Evolutionary conservation across 2,113 vertebrate genomes (phyloP).

Genomic region (Anseranas semipalmata): DNA sequence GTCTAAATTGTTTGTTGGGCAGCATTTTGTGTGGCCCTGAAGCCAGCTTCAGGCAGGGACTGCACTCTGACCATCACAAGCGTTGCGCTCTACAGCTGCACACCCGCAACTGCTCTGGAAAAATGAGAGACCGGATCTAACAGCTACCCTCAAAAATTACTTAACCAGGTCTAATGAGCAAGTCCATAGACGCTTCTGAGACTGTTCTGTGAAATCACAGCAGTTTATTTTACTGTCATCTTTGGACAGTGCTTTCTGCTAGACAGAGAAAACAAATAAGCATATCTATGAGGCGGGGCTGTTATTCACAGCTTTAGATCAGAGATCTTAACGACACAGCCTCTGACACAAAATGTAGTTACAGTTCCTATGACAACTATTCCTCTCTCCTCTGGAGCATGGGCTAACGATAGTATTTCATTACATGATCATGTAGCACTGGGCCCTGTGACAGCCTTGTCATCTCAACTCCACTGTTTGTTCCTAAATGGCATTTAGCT

Average conservation of each 20-base stretch:
- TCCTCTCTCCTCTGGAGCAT: background rate
- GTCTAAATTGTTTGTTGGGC: background rate
- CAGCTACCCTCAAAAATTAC: background rate
- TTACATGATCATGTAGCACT: background rate
- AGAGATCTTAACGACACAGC: background rate
- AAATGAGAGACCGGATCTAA: background rate
- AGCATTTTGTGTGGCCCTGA: background rate
- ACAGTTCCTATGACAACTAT: slow-evolving; percentile 69
- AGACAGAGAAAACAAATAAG: background rate
- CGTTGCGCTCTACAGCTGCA: background rate
- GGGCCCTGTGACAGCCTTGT: slow-evolving; percentile 30
- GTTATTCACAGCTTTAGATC: slow-evolving; percentile 24
- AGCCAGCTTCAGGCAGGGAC: background rate
- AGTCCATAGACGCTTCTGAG: background rate
- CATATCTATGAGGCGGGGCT: background rate
- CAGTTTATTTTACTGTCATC: background rate
- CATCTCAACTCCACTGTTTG: background rate
- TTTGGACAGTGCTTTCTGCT: background rate
- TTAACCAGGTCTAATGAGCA: background rate
- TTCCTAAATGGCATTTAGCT: slow-evolving; percentile 32
- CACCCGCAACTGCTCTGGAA: background rate
- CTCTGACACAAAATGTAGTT: background rate
- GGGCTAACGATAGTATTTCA: background rate
- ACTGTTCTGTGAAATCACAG: background rate
- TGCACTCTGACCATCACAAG: background rate